Percentiles rank a stretch among this genome's conserved stretches.
phyloP scores from a whole-genome alignment of 2,888 invertebrate species.

The Capitulum mitella region DNA sequence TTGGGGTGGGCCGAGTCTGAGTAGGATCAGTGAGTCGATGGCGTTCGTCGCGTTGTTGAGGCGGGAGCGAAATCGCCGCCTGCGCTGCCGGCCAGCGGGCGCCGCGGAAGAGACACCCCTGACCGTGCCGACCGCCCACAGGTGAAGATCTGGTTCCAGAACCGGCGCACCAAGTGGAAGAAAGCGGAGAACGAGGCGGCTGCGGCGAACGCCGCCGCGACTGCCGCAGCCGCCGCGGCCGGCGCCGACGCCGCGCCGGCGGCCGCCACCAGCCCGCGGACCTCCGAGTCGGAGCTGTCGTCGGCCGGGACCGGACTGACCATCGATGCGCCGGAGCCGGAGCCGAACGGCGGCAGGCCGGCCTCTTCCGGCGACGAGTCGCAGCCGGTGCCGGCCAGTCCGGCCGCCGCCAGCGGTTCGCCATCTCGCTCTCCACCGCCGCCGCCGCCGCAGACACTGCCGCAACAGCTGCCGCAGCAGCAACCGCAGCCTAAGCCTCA shows the following conservation, averaged over 20 bases:
- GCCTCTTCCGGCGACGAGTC: neutral
- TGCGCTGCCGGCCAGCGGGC: no score
- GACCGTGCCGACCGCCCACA: slow-evolving; percentile 44
- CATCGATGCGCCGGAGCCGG: no score
- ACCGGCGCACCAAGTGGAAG: slow-evolving; percentile 75
- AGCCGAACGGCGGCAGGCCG: neutral
- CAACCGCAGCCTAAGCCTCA: no score
- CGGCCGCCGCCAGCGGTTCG: neutral
- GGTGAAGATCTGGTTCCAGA: slow-evolving; percentile 89
- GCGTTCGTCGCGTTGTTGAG: no score
- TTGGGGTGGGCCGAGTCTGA: no score
- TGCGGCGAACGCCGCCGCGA: slow-evolving; percentile 64
- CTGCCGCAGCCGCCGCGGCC: slow-evolving; percentile 56
- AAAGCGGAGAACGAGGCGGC: slow-evolving; percentile 87
- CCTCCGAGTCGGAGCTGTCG: neutral
- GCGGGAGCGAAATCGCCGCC: no score
- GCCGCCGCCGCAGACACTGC: neutral
- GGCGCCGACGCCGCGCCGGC: neutral
- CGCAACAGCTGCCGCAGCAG: no score
- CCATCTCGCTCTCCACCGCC: neutral
- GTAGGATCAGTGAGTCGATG: no score
- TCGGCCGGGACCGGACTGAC: neutral
- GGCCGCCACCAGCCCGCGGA: neutral
- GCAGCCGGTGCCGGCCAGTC: neutral
- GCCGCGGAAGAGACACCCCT: no score